Evolutionary conservation across 2,888 invertebrate genomes (phyloP), one percentile per base, ranked within the genome.

Genomic region (Agrilus biguttatus): DNA sequence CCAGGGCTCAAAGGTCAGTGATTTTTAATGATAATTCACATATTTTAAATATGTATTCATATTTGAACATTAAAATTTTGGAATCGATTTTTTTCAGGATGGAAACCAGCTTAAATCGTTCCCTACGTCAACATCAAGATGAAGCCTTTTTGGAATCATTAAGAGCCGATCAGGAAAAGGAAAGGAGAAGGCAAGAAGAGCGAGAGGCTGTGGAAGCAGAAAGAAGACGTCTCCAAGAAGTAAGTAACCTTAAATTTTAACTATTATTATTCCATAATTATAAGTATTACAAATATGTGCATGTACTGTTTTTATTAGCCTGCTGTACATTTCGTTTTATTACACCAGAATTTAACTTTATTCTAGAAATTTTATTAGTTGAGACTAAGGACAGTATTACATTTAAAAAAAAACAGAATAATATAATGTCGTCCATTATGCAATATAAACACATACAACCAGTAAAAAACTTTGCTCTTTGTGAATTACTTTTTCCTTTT

Each of bases 91-190:
- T 37, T 41, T 34, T 21, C 37, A 47, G 87, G 48, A 76, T 87
- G 54, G 88, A 89, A 59, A 75, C 88, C 14, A 87, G 80, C 57
- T 74, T 90, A 51, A 91, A 86, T 45, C 87, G 90, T 53, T 83
- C 86, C 0, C 68, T 96, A 40, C 75, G 96, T 32, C 82, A 83
- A 41, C 82, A 93, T 50, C 96, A 97, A 62, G 96, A 97, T 65
- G 85, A 85, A 61, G 96, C 95, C 1, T 97, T 93, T 61, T 76
- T 84, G 61, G 87, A 87, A 63, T 93, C 93, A 5, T 69, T 96
- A 35, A 74, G 80, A 35, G 91, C 90, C 0, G 96, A 97, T 66
- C 92, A 93, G 64, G 92, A 93, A 65, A 96, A 96, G 68, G 95
- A 95, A 63, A 73, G 86, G 1, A 70, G 71, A 39, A 74, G 78